These are phyloP conservation scores for Muntiacus reevesi DNA, from an alignment of 2,113 vertebrate species.

Conservation along the genomic window DNA sequence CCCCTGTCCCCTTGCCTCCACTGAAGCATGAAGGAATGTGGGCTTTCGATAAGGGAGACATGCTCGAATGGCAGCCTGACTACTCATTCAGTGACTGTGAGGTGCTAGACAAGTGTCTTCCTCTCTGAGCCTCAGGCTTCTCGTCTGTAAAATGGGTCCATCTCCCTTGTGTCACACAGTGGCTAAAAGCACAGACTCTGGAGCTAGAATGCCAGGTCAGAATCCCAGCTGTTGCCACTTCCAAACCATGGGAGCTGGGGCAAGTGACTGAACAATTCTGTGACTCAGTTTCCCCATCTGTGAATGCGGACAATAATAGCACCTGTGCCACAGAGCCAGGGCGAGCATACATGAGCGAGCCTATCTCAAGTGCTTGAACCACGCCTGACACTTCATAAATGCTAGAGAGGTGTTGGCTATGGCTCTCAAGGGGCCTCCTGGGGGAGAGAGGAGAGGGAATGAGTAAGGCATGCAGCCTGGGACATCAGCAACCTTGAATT, in stretches of 20 bases:
- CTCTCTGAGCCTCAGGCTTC: neutral
- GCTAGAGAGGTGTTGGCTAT: neutral
- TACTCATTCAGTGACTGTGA: neutral
- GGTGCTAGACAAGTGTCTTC: neutral
- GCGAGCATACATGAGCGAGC: neutral
- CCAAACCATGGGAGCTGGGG: neutral
- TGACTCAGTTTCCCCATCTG: neutral
- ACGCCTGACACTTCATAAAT: neutral
- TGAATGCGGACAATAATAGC: neutral
- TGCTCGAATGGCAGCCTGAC: accelerated
- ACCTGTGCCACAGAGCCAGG: neutral
- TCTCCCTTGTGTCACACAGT: neutral
- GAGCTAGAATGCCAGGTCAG: neutral
- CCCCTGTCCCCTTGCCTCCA: neutral
- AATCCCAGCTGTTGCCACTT: neutral
- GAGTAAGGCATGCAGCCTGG: neutral
- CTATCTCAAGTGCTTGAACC: accelerated
- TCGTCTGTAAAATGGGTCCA: neutral
- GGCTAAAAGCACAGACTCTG: neutral
- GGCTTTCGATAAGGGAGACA: neutral
- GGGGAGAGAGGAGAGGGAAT: neutral
- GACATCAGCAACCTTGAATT: neutral
- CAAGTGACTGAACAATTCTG: neutral
- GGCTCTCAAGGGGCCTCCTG: neutral
- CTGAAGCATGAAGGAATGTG: neutral